Evolutionary conservation across 2,113 vertebrate species (phyloP).

Genomic region (Aviceda subcristata): DNA sequence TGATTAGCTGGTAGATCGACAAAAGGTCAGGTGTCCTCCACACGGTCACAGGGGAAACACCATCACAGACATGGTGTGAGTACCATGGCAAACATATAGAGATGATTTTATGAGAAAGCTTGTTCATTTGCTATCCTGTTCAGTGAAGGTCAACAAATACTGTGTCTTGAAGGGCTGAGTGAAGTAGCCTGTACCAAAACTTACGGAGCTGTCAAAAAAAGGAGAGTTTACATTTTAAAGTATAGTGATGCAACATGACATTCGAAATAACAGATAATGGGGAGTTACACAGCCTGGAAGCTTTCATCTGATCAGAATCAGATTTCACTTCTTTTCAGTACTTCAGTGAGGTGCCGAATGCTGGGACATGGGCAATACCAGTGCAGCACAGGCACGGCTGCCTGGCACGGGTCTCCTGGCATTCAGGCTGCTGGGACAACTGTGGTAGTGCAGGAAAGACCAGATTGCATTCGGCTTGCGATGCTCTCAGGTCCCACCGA

Average conservation of each 20-base stretch:
- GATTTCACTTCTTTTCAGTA: background rate
- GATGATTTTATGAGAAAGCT: background rate
- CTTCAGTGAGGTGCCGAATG: background rate
- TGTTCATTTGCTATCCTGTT: background rate
- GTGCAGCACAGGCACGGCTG: background rate
- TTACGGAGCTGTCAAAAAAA: background rate
- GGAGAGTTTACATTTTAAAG: background rate
- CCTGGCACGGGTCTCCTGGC: background rate
- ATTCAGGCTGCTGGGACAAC: background rate
- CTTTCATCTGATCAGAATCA: background rate
- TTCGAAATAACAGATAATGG: background rate
- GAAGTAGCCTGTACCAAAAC: background rate
- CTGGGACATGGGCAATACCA: background rate
- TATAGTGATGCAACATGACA: background rate
- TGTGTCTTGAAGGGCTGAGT: background rate
- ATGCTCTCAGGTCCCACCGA: background rate
- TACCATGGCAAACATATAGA: background rate
- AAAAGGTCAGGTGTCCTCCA: background rate
- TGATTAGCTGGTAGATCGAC: background rate
- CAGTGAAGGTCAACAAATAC: background rate
- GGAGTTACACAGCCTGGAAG: background rate
- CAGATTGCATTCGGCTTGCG: accelerated
- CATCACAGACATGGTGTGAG: background rate
- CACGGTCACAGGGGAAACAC: background rate
- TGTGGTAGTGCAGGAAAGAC: background rate